Base-by-base conservation (phyloP, 1,140 invertebrate genomes). In the Bicyclus anynana region DNA sequence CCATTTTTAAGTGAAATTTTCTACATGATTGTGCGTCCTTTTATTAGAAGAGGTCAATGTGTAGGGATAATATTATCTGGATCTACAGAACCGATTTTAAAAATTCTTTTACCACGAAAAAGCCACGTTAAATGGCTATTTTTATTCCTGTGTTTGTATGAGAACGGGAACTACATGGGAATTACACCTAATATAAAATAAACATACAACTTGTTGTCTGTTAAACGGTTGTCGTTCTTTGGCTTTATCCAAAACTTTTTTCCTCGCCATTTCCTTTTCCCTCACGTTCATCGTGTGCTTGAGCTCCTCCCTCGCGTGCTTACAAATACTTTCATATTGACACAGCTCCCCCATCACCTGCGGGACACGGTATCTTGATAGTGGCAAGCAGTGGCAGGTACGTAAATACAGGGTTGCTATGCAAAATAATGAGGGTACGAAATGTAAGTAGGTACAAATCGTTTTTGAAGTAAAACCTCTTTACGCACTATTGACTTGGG, bases 251-350 rank as follows among this genome's bases (percentile, higher is more conserved):
- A 94, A 67, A 16, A 92, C 89, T 61, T 91, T 91, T 65, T 92
- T 92, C 33, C 91, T 84, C 2, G 91, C 85, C 10, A 94, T 81
- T 79, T 95, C 94, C 70, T 91, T 92, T 53, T 94, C 93, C 17
- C 92, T 88, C 0, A 92, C 92, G 37, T 89, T 89, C 63, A 94
- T 92, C 10, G 93, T 94, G 65, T 92, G 91, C 64, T 94, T 94
- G 0, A 95, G 84, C 75, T 94, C 93, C 46, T 94, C 93, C 18
- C 93, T 90, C 0, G 93, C 92, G 62, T 93, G 91, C 70, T 94
- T 94, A 67, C 94, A 95, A 55, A 94, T 92, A 3, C 86, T 87
- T 68, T 94, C 92, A 65, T 95, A 95, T 60, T 93, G 92, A 5
- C 91, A 91, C 51, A 95, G 78, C 51, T 94, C 91, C 17, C 90